Percentiles rank a stretch among this genome's conserved stretches.
phyloP scores from a whole-genome alignment of 2,888 invertebrate species.

The Cosmorhoe ocellata region DNA sequence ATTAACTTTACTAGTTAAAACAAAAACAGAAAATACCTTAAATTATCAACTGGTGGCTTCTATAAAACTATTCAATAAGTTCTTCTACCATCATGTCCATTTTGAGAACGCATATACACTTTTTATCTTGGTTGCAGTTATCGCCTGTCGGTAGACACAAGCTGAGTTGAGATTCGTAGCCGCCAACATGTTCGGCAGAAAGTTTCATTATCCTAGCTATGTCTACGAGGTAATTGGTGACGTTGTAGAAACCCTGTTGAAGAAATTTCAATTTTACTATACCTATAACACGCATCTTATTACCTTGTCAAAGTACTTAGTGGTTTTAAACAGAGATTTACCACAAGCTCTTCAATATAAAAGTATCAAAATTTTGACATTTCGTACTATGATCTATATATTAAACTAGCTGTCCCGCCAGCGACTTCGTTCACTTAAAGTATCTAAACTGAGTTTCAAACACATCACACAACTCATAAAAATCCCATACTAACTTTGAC shows the following conservation, averaged over 20 bases:
- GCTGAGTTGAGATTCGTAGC: constrained; percentile 46
- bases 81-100: constrained; percentile 51
- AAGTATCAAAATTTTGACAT: no score
- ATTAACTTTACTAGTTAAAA: not conserved
- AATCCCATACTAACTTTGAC: no score
- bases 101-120: constrained; percentile 44
- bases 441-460: no score
- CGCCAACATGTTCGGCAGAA: constrained; percentile 47
- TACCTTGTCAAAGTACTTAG: no score
- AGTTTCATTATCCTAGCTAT: constrained; percentile 45
- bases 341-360: no score
- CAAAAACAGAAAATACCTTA: not conserved
- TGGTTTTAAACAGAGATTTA: no score
- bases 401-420: no score
- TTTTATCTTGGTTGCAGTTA: constrained; percentile 39
- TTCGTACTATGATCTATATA: no score
- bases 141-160: constrained; percentile 42
- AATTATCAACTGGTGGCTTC: constrained; percentile 13
- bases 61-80: not conserved
- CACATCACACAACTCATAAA: no score
- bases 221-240: constrained; percentile 47
- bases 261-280: no score
- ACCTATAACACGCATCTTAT: no score
- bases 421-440: no score
- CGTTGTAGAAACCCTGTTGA: constrained; percentile 46